These are phyloP conservation scores for Drosophila testacea DNA, from an alignment of 2,888 invertebrate genomes.

Conservation along the genomic window DNA sequence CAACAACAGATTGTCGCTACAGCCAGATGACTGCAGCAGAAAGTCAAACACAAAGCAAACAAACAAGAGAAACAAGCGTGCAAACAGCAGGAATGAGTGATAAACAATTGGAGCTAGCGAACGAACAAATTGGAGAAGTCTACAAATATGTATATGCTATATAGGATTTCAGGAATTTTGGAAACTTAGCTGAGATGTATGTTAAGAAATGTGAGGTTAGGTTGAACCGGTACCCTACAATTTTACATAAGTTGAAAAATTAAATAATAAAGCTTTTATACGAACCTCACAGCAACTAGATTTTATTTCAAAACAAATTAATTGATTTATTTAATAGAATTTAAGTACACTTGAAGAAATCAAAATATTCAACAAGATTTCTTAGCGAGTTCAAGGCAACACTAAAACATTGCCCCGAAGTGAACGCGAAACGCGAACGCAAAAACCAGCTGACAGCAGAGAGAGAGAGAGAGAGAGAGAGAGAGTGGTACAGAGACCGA, in stretches of 20 bases:
- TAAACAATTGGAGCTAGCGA: slow-evolving; percentile 23
- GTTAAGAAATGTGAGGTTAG: slow-evolving; percentile 58
- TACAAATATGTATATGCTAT: slow-evolving; percentile 5
- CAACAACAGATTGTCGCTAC: slow-evolving; percentile 35
- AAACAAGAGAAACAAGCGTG: slow-evolving; percentile 41
- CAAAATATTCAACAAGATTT: slow-evolving; percentile 41
- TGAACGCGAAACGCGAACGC: slow-evolving; percentile 56
- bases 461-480: slow-evolving; percentile 24
- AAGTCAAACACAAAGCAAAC: slow-evolving; percentile 36
- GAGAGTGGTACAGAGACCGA: slow-evolving; percentile 24
- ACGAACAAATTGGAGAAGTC: slow-evolving; percentile 6
- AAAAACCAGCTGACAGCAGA: slow-evolving; percentile 68
- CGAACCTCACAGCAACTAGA: not conserved
- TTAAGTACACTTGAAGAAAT: slow-evolving; percentile 62
- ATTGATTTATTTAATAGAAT: not conserved
- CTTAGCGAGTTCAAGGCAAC: slow-evolving; percentile 61
- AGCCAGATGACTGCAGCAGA: slow-evolving; percentile 48
- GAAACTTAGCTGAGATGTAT: not conserved
- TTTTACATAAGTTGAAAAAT: slow-evolving; percentile 36
- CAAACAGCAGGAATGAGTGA: slow-evolving; percentile 26
- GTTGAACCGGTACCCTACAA: slow-evolving; percentile 20
- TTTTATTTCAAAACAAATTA: not conserved
- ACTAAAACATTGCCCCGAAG: slow-evolving; percentile 74
- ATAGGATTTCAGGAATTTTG: not conserved
- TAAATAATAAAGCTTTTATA: slow-evolving; percentile 27